phyloP scores from a whole-genome alignment of 2,113 vertebrate genomes.

The Hucho hucho region DNA sequence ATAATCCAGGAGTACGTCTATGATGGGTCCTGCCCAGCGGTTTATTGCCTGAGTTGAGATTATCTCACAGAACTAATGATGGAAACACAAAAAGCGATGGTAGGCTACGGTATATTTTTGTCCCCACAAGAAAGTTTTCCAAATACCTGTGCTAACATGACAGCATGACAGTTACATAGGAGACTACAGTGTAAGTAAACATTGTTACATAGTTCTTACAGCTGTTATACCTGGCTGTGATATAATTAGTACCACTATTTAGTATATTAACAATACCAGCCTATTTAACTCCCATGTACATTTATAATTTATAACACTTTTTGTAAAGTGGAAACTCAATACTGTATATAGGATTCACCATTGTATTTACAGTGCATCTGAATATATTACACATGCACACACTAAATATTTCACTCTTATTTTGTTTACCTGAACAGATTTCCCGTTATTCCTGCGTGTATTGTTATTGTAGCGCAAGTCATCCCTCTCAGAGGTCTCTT shows the following conservation, averaged over 20 bases:
- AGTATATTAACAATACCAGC: no score
- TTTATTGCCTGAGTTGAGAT: conserved; percentile 81
- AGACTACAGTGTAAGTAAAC: not conserved
- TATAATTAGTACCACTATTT: no score
- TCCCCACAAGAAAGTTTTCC: no score
- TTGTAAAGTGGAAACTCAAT: no score
- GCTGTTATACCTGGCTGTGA: no score
- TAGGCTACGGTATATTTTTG: not conserved
- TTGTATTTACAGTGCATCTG: no score
- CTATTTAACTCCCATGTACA: no score
- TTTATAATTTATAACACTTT: no score
- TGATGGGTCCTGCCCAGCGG: conserved; percentile 89
- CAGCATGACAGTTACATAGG: no score
- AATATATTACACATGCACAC: no score
- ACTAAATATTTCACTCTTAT: not conserved
- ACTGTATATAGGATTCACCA: no score
- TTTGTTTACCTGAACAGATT: conserved; percentile 51
- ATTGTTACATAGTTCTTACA: not conserved
- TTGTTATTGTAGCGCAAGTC: not conserved
- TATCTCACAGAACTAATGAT: conserved; percentile 89
- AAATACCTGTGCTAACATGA: no score
- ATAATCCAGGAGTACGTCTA: conserved; percentile 90
- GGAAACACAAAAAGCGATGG: not conserved
- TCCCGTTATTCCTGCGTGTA: not conserved
- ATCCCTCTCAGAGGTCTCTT: conserved; percentile 40